These are phyloP conservation scores for Microtus oregoni DNA, from an alignment of 2,113 vertebrate genomes.

Conservation along the genomic window DNA sequence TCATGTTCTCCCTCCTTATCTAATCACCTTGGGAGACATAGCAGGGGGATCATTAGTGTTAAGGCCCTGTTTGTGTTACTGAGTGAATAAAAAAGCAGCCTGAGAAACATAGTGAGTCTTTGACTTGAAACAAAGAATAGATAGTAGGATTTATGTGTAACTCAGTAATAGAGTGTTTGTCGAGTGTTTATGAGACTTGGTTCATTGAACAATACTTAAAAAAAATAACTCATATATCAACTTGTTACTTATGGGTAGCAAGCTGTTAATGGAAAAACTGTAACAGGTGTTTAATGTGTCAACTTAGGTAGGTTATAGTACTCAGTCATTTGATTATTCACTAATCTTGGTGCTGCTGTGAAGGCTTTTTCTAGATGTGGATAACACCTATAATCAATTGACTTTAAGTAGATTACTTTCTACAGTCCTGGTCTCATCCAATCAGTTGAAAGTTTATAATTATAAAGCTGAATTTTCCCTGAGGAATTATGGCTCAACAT, in stretches of 20 bases:
- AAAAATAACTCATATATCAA: not conserved
- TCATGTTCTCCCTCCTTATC: no score
- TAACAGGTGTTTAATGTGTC: not conserved
- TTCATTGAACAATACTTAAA: not conserved
- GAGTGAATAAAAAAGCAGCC: not conserved
- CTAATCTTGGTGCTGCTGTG: not conserved
- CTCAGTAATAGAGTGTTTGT: not conserved
- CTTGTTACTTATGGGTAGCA: not conserved
- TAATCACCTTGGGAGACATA: not conserved
- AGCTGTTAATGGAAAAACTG: not conserved
- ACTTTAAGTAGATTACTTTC: not conserved
- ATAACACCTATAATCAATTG: not conserved
- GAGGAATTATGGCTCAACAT: not conserved
- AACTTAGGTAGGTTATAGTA: not conserved
- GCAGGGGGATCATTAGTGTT: not conserved
- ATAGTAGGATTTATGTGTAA: not conserved
- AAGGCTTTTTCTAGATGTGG: not conserved
- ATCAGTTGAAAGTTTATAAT: not conserved
- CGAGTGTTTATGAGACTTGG: not conserved
- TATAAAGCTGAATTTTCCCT: not conserved
- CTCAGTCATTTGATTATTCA: not conserved
- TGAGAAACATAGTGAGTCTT: not conserved
- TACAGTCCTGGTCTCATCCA: not conserved
- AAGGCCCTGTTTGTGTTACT: not conserved
- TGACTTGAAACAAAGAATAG: not conserved